Evolutionary conservation across 2,888 invertebrate genomes (phyloP).

Genomic region (Habrosyne pyritoides): DNA sequence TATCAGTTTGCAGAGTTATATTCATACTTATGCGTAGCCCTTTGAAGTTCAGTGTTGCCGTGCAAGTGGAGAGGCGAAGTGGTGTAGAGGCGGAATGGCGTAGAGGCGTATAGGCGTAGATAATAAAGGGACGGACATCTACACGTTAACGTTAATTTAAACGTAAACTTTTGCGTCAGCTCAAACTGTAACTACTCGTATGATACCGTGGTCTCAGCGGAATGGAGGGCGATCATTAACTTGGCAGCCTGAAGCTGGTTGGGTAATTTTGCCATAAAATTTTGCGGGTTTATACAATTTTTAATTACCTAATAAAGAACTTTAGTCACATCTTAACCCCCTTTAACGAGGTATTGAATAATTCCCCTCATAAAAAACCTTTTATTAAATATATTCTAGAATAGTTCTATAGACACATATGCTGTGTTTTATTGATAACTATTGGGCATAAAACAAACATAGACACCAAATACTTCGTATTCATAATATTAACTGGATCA

Average conservation of each 20-base stretch:
- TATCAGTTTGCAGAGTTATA: neutral
- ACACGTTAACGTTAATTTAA: constrained; percentile 6
- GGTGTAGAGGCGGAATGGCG: neutral
- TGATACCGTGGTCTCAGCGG: neutral
- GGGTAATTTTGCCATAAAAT: neutral
- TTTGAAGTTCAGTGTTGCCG: neutral
- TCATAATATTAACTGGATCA: too few species aligned
- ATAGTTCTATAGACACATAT: too few species aligned
- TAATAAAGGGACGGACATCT: constrained; percentile 9
- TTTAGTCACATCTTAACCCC: too few species aligned
- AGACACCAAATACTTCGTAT: too few species aligned
- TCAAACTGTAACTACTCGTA: neutral
- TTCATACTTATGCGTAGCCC: neutral
- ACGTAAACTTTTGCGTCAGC: constrained; percentile 5
- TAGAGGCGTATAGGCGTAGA: neutral
- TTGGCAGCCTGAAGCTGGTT: neutral
- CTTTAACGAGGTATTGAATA: too few species aligned
- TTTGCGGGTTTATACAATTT: too few species aligned
- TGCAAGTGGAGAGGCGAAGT: neutral
- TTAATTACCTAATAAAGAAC: too few species aligned
- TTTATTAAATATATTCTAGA: too few species aligned
- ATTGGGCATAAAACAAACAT: too few species aligned
- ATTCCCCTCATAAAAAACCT: too few species aligned
- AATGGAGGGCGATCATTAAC: neutral
- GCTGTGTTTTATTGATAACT: too few species aligned